phyloP scores from a whole-genome alignment of 2,888 invertebrate genomes.

The Timema podura region DNA sequence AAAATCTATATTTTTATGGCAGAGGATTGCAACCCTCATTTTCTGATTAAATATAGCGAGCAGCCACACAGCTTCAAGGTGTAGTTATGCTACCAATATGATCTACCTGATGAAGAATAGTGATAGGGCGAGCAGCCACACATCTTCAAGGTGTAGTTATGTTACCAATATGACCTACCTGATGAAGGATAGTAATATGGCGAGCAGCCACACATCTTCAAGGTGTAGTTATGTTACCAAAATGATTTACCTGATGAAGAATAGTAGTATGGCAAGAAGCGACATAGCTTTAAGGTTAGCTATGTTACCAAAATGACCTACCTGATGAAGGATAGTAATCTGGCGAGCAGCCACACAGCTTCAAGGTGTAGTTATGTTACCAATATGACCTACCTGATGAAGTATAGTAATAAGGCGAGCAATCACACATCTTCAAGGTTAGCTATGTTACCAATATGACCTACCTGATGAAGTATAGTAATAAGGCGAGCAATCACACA shows the following conservation, averaged over 20 bases:
- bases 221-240: conserved; percentile 36
- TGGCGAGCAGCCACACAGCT: background rate
- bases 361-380: background rate
- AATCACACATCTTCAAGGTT: conserved; percentile 52
- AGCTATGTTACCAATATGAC: conserved; percentile 20
- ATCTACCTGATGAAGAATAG: conserved; percentile 47
- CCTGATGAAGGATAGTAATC: too few relatives aligned
- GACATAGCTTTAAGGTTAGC: conserved; percentile 47
- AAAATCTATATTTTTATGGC: too few relatives aligned
- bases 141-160: conserved; percentile 38
- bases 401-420: conserved; percentile 56
- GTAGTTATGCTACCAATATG: too few relatives aligned
- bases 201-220: conserved; percentile 54
- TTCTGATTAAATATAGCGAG: conserved; percentile 49
- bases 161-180: conserved; percentile 36
- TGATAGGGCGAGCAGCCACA: conserved; percentile 62
- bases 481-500: conserved; percentile 60
- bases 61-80: conserved; percentile 54
- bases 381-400: conserved; percentile 42
- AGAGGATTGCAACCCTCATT: background rate
- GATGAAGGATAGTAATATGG: conserved; percentile 54
- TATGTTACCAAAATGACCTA: too few relatives aligned
- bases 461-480: conserved; percentile 50
- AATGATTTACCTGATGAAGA: conserved; percentile 44
- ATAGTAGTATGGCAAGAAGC: conserved; percentile 58